Conservation (phyloP, 1,140 invertebrate species). For the Drosophila tristis region DNA sequence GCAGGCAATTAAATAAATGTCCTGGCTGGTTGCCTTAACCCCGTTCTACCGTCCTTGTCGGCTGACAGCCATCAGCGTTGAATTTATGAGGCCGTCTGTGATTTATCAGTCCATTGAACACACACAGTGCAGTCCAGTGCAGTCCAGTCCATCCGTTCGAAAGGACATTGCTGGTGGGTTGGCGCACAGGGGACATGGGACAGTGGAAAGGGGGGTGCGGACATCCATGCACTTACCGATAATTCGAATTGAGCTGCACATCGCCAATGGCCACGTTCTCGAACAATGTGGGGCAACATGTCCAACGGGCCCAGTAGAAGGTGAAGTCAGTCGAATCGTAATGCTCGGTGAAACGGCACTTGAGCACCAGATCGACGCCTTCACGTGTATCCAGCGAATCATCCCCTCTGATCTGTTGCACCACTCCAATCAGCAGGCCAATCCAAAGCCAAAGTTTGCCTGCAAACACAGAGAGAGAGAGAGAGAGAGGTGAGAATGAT, state of each 20-base stretch:
- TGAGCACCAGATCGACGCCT: conserved; percentile 91
- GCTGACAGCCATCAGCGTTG: conserved; percentile 73
- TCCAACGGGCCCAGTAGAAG: conserved; percentile 90
- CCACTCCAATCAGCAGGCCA: conserved; percentile 26
- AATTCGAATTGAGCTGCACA: conserved; percentile 90
- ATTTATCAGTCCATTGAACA: conserved; percentile 79
- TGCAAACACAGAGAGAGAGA: conserved; percentile 17
- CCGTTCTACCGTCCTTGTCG: conserved; percentile 30
- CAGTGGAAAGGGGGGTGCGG: not conserved
- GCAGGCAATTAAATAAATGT: conserved; percentile 78
- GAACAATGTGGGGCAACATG: conserved; percentile 86
- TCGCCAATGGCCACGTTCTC: conserved; percentile 92
- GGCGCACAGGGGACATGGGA: too few relatives aligned
- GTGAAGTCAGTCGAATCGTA: conserved; percentile 86
- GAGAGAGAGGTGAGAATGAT: not conserved
- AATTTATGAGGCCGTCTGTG: conserved; percentile 75
- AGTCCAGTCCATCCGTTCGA: not conserved
- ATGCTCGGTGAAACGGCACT: conserved; percentile 91
- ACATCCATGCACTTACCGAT: conserved; percentile 87
- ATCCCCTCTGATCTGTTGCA: conserved; percentile 8
- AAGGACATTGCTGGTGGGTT: too few relatives aligned
- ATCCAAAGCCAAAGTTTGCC: conserved; percentile 43
- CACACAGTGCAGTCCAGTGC: conserved; percentile 21
- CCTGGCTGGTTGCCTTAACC: conserved; percentile 31
- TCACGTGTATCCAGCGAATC: conserved; percentile 89